Base-by-base conservation (phyloP, 2,113 vertebrate genomes). In the Clarias macrocephalus region DNA sequence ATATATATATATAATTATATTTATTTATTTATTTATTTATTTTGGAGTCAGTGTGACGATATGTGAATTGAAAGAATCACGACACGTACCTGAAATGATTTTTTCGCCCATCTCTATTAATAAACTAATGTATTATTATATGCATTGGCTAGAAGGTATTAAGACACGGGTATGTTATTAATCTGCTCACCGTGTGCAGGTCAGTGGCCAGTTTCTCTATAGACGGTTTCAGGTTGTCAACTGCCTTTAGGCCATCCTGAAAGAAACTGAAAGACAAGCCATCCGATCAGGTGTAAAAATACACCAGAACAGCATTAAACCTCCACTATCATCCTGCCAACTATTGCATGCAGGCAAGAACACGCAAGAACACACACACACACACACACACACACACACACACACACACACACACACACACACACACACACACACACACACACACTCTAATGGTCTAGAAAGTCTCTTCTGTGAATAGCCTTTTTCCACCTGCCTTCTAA, bases 181-280 rank as follows among this genome's bases (percentile, higher is more conserved):
- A 0, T 68, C 80, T 86, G 82, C 95, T 94, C 90, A 99, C 98
- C 54, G 97, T 97, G 93, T 99, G 98, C 88, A 99, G 94, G 92
- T 99, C 98, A 37, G 97, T 99, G 0, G 98, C 97, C 30, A 99
- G 96, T 1, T 95, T 99, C 90, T 99, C 98, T 52, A 99, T 99
- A 73, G 98, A 99, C 84, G 98, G 98, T 73, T 98, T 99, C 73
- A 99, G 96, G 93, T 96, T 98, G 94, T 99, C 98, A 82, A 99
- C 98, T 0, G 98, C 98, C 95, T 99, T 99, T 89, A 99, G 92
- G 0, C 98, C 98, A 52, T 99, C 98, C 93, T 99, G 98, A 93
- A 99, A 99, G 93, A 99, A 99, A 95, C 98, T 99, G 91, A 0
- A 83, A 87, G 70, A 42, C 85, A 48, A 73, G 87, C 72, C 1